These are phyloP conservation scores for Morone saxatilis DNA, from an alignment of 2,113 vertebrate genomes.

Conservation along the genomic window DNA sequence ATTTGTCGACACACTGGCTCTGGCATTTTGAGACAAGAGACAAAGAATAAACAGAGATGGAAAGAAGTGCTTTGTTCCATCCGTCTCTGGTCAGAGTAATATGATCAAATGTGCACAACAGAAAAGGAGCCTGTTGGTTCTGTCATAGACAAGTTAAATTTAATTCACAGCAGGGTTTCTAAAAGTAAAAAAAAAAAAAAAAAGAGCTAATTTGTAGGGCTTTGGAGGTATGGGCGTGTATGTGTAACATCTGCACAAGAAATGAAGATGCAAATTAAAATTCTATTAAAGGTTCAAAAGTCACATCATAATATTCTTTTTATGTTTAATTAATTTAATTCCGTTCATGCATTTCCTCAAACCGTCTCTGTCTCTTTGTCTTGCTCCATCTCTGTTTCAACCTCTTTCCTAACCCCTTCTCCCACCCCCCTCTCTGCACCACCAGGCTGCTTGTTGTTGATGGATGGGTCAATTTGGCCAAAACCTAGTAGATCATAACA, in stretches of 20 bases:
- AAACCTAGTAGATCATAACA: slow-evolving; percentile 47
- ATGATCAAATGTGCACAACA: slow-evolving; percentile 68
- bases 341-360: background rate
- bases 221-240: slow-evolving; percentile 11
- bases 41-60: slow-evolving; percentile 60
- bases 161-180: slow-evolving; percentile 58
- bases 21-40: slow-evolving; percentile 71
- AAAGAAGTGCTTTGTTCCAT: slow-evolving; percentile 64
- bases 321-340: slow-evolving; percentile 18
- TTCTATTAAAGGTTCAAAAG: slow-evolving; percentile 15
- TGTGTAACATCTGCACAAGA: background rate
- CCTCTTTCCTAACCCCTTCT: background rate
- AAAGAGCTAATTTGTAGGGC: slow-evolving; percentile 5
- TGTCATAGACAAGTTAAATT: slow-evolving; percentile 54
- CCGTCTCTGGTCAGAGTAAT: slow-evolving; percentile 67
- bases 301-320: slow-evolving; percentile 7
- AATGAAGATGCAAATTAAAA: slow-evolving; percentile 15
- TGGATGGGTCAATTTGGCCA: slow-evolving; percentile 44
- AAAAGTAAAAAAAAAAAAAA: background rate
- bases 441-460: slow-evolving; percentile 44
- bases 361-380: background rate
- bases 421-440: slow-evolving; percentile 5
- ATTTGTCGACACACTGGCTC: slow-evolving; percentile 60
- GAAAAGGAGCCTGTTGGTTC: slow-evolving; percentile 59
- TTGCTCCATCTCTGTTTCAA: background rate